Percentiles rank a stretch among this genome's conserved stretches.
Conservation (phyloP, 2,888 invertebrate species). For the Epinotia bilunana region DNA sequence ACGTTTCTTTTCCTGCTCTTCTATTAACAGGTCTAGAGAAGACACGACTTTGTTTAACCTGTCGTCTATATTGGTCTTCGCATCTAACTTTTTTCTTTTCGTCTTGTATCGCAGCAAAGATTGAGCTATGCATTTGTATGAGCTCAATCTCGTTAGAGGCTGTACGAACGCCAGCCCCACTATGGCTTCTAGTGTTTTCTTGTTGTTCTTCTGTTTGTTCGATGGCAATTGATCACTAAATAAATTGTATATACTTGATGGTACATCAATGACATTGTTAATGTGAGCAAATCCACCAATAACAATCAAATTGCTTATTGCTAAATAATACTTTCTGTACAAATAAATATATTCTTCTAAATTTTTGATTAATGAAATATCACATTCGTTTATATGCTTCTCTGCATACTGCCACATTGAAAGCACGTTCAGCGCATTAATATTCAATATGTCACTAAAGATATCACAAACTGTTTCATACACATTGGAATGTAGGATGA, state of each 20-base stretch:
- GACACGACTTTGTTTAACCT: conserved; percentile 83
- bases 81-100: conserved; percentile 70
- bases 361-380: conserved; percentile 88
- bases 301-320: conserved; percentile 89
- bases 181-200: conserved; percentile 84
- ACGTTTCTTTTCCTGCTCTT: conserved; percentile 85
- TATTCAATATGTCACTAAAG: conserved; percentile 88
- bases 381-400: conserved; percentile 86
- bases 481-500: conserved; percentile 83
- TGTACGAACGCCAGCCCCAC: conserved; percentile 85
- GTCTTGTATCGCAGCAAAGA: conserved; percentile 80
- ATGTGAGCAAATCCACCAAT: conserved; percentile 88
- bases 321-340: conserved; percentile 88
- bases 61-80: conserved; percentile 79
- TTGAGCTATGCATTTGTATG: conserved; percentile 86
- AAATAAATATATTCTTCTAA: conserved; percentile 89
- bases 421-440: conserved; percentile 87
- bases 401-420: conserved; percentile 89
- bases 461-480: conserved; percentile 87
- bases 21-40: conserved; percentile 86
- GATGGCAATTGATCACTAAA: conserved; percentile 84
- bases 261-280: conserved; percentile 86
- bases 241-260: conserved; percentile 81
- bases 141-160: conserved; percentile 85
- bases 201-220: conserved; percentile 82